Evolutionary conservation across 2,113 vertebrate genomes (phyloP).

Genomic region (Cromileptes altivelis): DNA sequence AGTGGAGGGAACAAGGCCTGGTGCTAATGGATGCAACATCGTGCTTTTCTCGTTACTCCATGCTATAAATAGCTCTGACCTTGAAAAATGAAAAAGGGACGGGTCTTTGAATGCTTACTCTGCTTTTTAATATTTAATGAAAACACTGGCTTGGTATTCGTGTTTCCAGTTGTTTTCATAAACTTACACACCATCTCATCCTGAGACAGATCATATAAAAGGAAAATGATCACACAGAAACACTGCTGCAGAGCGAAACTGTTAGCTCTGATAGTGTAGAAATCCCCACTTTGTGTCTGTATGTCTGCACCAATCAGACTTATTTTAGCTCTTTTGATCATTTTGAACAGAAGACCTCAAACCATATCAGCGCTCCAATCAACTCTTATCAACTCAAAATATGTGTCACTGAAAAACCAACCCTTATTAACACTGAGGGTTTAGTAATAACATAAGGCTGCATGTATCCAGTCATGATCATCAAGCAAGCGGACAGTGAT

Average conservation of each 20-base stretch:
- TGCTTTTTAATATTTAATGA: slow-evolving; percentile 45
- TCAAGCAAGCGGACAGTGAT: background rate
- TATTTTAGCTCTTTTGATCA: background rate
- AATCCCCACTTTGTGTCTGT: background rate
- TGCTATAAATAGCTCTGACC: slow-evolving; percentile 61
- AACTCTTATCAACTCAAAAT: background rate
- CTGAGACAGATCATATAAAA: background rate
- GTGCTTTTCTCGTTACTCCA: slow-evolving; percentile 24
- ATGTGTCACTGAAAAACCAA: background rate
- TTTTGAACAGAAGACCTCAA: background rate
- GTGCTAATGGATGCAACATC: slow-evolving; percentile 34
- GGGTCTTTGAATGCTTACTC: slow-evolving; percentile 17
- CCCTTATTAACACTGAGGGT: background rate
- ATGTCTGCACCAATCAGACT: background rate
- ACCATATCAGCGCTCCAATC: background rate
- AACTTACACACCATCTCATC: background rate
- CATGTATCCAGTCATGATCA: background rate
- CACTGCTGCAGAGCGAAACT: background rate
- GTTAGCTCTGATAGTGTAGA: background rate
- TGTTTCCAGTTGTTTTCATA: background rate
- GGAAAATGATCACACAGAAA: background rate
- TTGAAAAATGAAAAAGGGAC: slow-evolving; percentile 38
- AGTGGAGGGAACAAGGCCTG: background rate
- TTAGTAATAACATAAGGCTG: background rate
- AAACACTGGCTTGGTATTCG: slow-evolving; percentile 15